A percentile compares a stretch with the other conserved stretches of the same genome.
Conservation (phyloP, 2,888 invertebrate species). For the Drosophila testacea region DNA sequence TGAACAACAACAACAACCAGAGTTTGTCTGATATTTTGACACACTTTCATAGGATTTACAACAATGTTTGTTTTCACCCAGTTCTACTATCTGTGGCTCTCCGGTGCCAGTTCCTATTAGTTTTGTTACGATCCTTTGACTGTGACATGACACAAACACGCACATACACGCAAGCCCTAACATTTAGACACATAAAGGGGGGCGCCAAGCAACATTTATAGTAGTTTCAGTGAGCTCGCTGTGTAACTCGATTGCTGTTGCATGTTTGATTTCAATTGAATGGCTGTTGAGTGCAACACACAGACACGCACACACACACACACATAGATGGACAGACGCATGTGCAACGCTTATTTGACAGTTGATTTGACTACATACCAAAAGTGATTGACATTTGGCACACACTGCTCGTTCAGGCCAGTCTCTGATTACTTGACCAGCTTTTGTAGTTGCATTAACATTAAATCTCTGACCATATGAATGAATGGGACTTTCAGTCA, state of each 20-base stretch:
- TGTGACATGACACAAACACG: constrained; percentile 49
- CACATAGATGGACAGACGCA: constrained; percentile 36
- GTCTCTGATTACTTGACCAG: constrained; percentile 16
- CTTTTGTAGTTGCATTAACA: constrained; percentile 15
- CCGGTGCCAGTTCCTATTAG: constrained; percentile 49
- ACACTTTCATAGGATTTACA: constrained; percentile 67
- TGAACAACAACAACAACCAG: constrained; percentile 7
- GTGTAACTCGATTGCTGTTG: constrained; percentile 77
- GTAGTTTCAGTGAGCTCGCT: constrained; percentile 45
- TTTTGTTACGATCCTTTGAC: constrained; percentile 58
- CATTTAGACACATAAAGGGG: constrained; percentile 25
- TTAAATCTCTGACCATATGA: constrained; percentile 35
- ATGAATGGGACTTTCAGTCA: constrained; percentile 29
- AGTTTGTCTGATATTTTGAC: constrained; percentile 65
- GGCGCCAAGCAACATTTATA: constrained; percentile 62
- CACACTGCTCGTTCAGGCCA: constrained; percentile 38
- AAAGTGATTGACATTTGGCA: constrained; percentile 79
- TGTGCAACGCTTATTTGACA: constrained; percentile 80
- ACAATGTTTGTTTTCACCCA: constrained; percentile 66
- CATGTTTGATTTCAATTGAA: constrained; percentile 81
- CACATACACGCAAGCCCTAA: constrained; percentile 49
- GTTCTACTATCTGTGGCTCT: constrained; percentile 18
- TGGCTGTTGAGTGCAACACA: constrained; percentile 74
- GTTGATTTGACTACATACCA: constrained; percentile 81
- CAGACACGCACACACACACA: constrained; percentile 7